These are phyloP conservation scores for Luidia sarsii DNA, from an alignment of 53 echinoderm and acorn worm species.

Conservation along the genomic window DNA sequence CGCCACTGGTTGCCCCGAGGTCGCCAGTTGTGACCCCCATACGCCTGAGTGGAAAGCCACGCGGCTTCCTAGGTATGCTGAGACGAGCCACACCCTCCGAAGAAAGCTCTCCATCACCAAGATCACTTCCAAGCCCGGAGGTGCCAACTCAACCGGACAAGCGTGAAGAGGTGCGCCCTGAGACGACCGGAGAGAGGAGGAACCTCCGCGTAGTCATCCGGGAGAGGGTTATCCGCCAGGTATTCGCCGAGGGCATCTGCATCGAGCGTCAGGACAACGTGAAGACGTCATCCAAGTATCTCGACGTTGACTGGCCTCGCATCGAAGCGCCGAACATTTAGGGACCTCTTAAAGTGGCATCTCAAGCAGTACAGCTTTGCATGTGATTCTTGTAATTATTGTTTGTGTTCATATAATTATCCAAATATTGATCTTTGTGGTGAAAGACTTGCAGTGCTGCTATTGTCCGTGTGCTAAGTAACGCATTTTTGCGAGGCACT, in stretches of 20 bases:
- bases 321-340: neutral
- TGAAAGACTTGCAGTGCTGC: no score
- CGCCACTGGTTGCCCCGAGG: conserved; percentile 7
- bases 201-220: neutral
- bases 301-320: conserved; percentile 16
- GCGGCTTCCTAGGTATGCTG: conserved; percentile 1
- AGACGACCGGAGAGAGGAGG: neutral
- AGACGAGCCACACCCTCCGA: neutral
- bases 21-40: neutral
- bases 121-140: neutral
- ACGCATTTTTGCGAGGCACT: neutral
- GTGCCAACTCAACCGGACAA: neutral
- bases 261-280: conserved; percentile 2
- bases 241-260: neutral
- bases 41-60: neutral
- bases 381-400: no score
- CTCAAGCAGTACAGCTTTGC: no score
- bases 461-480: no score
- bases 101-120: neutral
- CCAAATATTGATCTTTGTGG: no score
- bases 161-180: no score
- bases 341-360: neutral
- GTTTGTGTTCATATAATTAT: no score
- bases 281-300: neutral
- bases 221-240: neutral